Percentiles rank a stretch among this genome's conserved stretches.
These are phyloP conservation scores for Pyrocoelia pectoralis DNA, from an alignment of 2,888 invertebrate species.

Conservation along the genomic window DNA sequence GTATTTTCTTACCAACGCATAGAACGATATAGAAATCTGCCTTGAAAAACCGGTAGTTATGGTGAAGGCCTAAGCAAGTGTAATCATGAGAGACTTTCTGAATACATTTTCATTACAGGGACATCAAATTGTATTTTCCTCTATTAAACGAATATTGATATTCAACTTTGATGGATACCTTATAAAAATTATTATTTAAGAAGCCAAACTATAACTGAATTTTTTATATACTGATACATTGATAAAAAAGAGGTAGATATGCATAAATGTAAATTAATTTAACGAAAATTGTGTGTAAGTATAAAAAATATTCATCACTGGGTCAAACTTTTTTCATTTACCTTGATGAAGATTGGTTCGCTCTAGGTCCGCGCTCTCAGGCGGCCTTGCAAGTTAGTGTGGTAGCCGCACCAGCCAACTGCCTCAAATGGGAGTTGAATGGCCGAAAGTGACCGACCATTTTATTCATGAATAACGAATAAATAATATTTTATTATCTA, in stretches of 20 bases:
- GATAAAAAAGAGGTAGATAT: background rate
- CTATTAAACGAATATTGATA: background rate
- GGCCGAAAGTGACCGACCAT: slow-evolving; percentile 51
- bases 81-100: background rate
- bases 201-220: slow-evolving; percentile 9
- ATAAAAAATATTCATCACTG: slow-evolving; percentile 22
- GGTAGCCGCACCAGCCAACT: slow-evolving; percentile 42
- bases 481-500: slow-evolving; percentile 50
- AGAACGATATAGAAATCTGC: slow-evolving; percentile 11
- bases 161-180: background rate
- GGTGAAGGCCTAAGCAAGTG: background rate
- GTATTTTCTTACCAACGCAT: slow-evolving; percentile 13
- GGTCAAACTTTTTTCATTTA: slow-evolving; percentile 35
- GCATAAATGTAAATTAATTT: background rate
- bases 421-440: slow-evolving; percentile 50
- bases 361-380: slow-evolving; percentile 32
- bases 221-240: too few species aligned
- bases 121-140: slow-evolving; percentile 9
- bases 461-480: slow-evolving; percentile 50
- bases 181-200: background rate
- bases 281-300: background rate
- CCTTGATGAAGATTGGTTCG: slow-evolving; percentile 35
- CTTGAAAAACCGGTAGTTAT: slow-evolving; percentile 21
- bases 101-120: slow-evolving; percentile 9
- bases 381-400: slow-evolving; percentile 49